A percentile compares a stretch with the other conserved stretches of the same genome.
Conservation (phyloP, 2,888 invertebrate genomes). For the Rambutsinella grinnellia region DNA sequence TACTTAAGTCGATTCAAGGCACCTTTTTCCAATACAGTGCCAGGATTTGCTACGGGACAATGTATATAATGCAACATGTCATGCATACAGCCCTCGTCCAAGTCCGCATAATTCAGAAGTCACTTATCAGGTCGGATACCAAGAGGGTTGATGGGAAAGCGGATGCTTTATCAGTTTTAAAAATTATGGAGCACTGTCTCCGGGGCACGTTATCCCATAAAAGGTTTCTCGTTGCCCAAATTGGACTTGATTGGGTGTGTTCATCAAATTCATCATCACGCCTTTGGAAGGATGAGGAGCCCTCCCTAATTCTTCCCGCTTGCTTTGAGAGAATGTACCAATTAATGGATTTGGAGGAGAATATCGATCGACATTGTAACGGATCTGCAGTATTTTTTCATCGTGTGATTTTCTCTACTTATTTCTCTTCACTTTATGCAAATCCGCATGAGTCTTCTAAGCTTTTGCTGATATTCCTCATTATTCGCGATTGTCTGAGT, state of each 20-base stretch:
- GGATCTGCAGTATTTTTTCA: conserved; percentile 88
- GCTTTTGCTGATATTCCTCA: conserved; percentile 52
- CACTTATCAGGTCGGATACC: conserved; percentile 16
- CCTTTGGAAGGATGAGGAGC: conserved; percentile 72
- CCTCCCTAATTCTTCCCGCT: conserved; percentile 74
- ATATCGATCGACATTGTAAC: conserved; percentile 77
- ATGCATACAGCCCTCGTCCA: conserved; percentile 79
- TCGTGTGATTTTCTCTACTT: conserved; percentile 81
- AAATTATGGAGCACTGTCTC: conserved; percentile 72
- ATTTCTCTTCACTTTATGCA: conserved; percentile 81
- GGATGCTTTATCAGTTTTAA: conserved; percentile 55
- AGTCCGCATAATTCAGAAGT: conserved; percentile 60
- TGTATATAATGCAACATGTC: conserved; percentile 84
- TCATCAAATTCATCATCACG: conserved; percentile 28
- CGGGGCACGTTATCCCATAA: conserved; percentile 77
- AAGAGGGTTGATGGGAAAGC: conserved; percentile 39
- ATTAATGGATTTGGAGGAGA: conserved; percentile 74
- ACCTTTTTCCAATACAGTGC: conserved; percentile 79
- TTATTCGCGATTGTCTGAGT: conserved; percentile 59
- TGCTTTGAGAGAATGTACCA: conserved; percentile 77
- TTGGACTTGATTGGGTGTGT: conserved; percentile 78
- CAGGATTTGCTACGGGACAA: conserved; percentile 79
- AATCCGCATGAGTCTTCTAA: conserved; percentile 73
- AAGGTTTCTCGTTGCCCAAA: conserved; percentile 76
- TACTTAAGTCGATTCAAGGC: conserved; percentile 82